Conservation (phyloP, 1,140 invertebrate genomes). For the Gryllus bimaculatus region DNA sequence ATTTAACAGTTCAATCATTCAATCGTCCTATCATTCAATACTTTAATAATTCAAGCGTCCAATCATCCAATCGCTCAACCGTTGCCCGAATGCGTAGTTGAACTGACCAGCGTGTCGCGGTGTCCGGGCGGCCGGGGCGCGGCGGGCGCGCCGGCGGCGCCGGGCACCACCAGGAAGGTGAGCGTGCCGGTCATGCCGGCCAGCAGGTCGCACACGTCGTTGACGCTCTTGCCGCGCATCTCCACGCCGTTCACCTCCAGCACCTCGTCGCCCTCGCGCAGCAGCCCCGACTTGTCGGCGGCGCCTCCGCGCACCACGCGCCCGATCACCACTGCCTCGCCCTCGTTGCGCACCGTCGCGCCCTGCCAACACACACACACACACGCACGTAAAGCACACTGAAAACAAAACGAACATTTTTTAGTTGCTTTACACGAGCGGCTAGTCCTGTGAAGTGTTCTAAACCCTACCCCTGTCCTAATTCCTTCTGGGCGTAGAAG, state of each 20-base stretch:
- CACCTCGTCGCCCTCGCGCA: constrained; percentile 95
- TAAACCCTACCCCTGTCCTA: no score
- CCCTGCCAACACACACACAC: constrained; percentile 41
- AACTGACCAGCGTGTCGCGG: constrained; percentile 41
- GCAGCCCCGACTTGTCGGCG: constrained; percentile 85
- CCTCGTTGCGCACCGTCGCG: constrained; percentile 90
- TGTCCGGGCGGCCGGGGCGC: constrained; percentile 37
- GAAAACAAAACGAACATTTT: no score
- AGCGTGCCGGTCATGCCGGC: constrained; percentile 88
- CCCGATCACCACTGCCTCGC: constrained; percentile 87
- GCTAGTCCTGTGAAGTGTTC: no score
- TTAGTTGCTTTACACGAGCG: no score
- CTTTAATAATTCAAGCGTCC: no score
- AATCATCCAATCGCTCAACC: background rate
- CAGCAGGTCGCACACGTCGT: constrained; percentile 94
- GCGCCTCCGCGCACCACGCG: constrained; percentile 91
- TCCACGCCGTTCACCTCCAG: constrained; percentile 92
- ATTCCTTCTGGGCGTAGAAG: no score
- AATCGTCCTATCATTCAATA: no score
- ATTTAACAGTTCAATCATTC: no score
- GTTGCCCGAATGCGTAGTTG: background rate
- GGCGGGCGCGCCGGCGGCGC: constrained; percentile 17
- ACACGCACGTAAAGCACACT: no score
- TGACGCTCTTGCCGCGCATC: constrained; percentile 92
- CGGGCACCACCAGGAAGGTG: constrained; percentile 81